Base-by-base conservation (phyloP, 2,888 invertebrate genomes). In the Exephanes ischioxanthus region DNA sequence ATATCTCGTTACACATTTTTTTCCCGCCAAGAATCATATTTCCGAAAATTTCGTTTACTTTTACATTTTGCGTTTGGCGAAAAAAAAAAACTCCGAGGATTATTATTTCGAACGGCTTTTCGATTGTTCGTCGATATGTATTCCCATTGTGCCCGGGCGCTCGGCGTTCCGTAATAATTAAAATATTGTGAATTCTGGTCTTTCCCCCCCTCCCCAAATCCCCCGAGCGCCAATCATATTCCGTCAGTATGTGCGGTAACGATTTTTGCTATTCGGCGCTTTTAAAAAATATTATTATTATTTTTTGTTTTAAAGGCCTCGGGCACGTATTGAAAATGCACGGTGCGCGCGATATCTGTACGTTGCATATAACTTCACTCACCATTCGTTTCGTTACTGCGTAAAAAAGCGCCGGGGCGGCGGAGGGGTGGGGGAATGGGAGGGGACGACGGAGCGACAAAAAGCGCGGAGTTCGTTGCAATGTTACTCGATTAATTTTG, bases 401-500 rank as follows among this genome's bases (percentile, higher is more conserved):
- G 55, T 67, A 58, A 19, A 63, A 30, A 6, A 30, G 14, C 16
- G 45, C 3, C 45, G 3, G 45, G 11, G 45, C 3, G 16, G 4
- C 0, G 7, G 6, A 6, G 33, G 33, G 41, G 41, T 9, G 41
- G 41, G 26, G 55, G 33, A 6, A 33, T 1, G 33, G 41, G 41
- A 6, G 41, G 41, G 45, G 63, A 33, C 16, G 45, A 70, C 61
- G n/a, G 71, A 26, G 78, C 70, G 77, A 22, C 55, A 77, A 77
- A 78, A 53, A 68, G 67, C 51, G 77, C 41, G 37, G 26, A 11
- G 68, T 73, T 61, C 61, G 72, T 61, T 78, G 81, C 55, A 80
- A 88, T 86, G 85, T 87, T 87, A 88, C 82, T 87, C 84, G 83
- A 87, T 88, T 86, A 85, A 85, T 84, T 84, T 84, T 85, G 86